Conservation (phyloP, 1,140 invertebrate genomes). For the Campodea augens region DNA sequence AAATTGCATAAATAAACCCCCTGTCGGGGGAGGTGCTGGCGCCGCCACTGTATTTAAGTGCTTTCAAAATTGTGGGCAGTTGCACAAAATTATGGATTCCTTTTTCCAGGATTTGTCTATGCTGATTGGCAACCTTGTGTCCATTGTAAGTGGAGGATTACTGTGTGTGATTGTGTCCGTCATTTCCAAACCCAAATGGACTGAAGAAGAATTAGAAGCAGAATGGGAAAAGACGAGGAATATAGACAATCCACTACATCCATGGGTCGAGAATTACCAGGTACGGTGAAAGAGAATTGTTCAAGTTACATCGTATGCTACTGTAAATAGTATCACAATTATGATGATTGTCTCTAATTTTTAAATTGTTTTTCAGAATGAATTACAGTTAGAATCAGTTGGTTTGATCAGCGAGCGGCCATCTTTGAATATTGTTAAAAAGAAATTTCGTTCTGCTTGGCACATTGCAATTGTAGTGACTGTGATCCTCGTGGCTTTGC, state of each 20-base stretch:
- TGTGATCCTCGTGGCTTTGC: constrained; percentile 7
- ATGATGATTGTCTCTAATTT: not conserved
- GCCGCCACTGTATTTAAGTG: no score
- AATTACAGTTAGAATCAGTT: not conserved
- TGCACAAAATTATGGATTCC: no score
- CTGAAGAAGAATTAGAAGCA: constrained; percentile 14
- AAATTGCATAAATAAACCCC: no score
- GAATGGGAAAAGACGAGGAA: constrained; percentile 27
- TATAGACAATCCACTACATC: constrained; percentile 26
- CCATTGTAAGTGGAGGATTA: constrained; percentile 21
- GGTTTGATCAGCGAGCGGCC: constrained; percentile 3
- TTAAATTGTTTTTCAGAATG: not conserved
- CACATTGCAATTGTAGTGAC: constrained; percentile 7
- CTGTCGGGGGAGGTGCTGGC: no score
- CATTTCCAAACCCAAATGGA: constrained; percentile 14
- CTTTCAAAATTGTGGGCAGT: no score
- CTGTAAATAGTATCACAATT: no score
- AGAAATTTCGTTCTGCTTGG: constrained; percentile 9
- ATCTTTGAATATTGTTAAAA: constrained; percentile 4
- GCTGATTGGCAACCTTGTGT: constrained; percentile 23
- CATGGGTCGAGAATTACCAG: constrained; percentile 25
- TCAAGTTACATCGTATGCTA: no score
- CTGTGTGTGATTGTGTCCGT: constrained; percentile 21
- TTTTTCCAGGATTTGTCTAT: no score
- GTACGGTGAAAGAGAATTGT: no score